A percentile compares a stretch with the other conserved stretches of the same genome.
phyloP scores from a whole-genome alignment of 2,113 vertebrate species.

The Vidua chalybeata region DNA sequence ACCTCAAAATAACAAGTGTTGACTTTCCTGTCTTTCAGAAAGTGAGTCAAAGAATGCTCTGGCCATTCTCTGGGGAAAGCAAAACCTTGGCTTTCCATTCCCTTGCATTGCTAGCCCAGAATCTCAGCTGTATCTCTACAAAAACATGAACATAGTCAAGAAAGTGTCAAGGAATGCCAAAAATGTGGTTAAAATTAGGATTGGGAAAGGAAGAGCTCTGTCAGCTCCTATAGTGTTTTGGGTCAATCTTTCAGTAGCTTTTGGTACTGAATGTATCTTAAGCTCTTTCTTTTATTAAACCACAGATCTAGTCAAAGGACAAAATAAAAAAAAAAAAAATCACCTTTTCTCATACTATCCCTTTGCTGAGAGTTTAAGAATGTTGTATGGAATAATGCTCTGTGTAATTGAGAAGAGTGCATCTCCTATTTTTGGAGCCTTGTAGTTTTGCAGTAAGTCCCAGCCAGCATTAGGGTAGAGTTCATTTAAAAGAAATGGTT shows the following conservation, averaged over 20 bases:
- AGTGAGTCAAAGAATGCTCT: neutral
- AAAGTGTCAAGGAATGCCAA: neutral
- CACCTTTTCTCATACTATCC: neutral
- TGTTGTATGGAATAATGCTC: neutral
- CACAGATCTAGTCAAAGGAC: neutral
- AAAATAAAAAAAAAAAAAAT: neutral
- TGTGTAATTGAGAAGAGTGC: neutral
- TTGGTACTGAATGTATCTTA: neutral
- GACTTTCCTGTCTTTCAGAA: neutral
- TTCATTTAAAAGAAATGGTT: neutral
- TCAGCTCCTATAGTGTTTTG: neutral
- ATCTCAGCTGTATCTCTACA: neutral
- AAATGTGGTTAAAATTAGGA: neutral
- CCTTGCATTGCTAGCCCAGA: neutral
- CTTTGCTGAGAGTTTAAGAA: neutral
- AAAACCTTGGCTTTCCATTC: neutral
- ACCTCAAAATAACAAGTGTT: neutral
- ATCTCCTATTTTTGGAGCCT: neutral
- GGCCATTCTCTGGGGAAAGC: neutral
- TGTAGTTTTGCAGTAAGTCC: neutral
- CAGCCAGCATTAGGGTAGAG: neutral
- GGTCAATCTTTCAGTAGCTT: neutral
- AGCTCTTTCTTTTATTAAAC: neutral
- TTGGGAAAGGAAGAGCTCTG: neutral
- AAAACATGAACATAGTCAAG: neutral